Conservation (phyloP, 2,888 invertebrate genomes). For the Ennomos fuscantarius region DNA sequence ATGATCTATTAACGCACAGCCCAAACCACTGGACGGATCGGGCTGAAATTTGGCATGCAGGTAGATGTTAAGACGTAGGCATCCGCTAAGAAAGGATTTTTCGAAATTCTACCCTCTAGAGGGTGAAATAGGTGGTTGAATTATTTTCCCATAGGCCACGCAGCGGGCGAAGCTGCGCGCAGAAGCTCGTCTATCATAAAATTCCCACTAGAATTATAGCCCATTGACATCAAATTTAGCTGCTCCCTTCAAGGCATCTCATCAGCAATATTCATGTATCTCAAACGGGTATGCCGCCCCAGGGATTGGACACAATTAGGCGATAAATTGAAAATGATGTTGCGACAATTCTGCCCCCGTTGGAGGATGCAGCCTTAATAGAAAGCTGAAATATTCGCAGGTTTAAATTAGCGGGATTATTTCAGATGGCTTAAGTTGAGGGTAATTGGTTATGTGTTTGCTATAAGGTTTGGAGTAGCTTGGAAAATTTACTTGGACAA, state of each 20-base stretch:
- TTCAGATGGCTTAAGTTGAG: conserved; percentile 2
- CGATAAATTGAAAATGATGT: conserved; percentile 58
- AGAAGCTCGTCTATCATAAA: no score
- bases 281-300: conserved; percentile 7
- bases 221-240: conserved; percentile 2
- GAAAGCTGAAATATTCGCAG: conserved; percentile 12
- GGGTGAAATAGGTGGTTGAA: no score
- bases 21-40: no score
- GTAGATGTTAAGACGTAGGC: no score
- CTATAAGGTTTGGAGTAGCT: background rate
- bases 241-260: conserved; percentile 1
- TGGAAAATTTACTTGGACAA: background rate
- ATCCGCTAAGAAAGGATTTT: no score
- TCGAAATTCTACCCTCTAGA: no score
- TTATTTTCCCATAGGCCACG: no score
- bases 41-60: no score
- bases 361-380: conserved; percentile 18
- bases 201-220: background rate
- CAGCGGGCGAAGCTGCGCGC: no score
- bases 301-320: conserved; percentile 50
- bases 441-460: conserved; percentile 4
- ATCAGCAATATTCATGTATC: conserved; percentile 8
- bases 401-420: conserved; percentile 8
- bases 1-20: no score
- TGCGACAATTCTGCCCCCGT: conserved; percentile 31